Base-by-base conservation (phyloP, 53 echinoderm and acorn worm genomes). In the Hippasteria phrygiana region DNA sequence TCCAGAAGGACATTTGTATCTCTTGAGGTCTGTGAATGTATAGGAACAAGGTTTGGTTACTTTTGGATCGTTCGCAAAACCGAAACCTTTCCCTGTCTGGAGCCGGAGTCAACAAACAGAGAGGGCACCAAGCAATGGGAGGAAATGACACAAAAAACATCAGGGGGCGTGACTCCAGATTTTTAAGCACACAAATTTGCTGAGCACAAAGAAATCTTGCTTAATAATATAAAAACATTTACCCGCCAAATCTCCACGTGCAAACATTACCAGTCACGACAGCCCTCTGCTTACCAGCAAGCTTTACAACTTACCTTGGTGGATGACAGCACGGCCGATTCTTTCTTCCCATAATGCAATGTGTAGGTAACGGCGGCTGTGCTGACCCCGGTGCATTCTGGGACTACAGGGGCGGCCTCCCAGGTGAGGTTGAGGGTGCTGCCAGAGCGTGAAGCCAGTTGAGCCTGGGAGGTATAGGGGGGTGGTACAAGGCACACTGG, bases 401-500 rank as follows among this genome's bases (percentile, higher is more conserved):
- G 41, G 56, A 48, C 5, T 17, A 76, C 69, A 33, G 78, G 33
- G 54, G 89, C 88, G 0, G 95, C 90, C 36, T 64, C 37, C 53
- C 95, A 48, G 74, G 77, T 88, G 33, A 97, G 43, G 29, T 54
- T 73, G 22, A 97, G 40, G 6, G 80, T 73, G 18, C 76, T 72
- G 38, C 76, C 76, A 8, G 66, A 77, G 22, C 47, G 54, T 31
- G 80, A 50, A 1, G 43, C 62, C 10, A 91, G 73, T 43, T 43
- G 31, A n/a, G 93, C 74, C n/a, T 89, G 38, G 2, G 78, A 71
- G 20, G 8, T 28, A 63, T 95, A 95, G 70, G 64, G 41, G 50
- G 63, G 55, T 17, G 94, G 95, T 39, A 89, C 80, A 20, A 97
- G 56, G 51, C 97, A 97, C 24, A 80, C 87, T 16, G 95, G 89